Base-by-base conservation (phyloP, 2,113 vertebrate genomes). In the Brachyhypopomus gauderio region DNA sequence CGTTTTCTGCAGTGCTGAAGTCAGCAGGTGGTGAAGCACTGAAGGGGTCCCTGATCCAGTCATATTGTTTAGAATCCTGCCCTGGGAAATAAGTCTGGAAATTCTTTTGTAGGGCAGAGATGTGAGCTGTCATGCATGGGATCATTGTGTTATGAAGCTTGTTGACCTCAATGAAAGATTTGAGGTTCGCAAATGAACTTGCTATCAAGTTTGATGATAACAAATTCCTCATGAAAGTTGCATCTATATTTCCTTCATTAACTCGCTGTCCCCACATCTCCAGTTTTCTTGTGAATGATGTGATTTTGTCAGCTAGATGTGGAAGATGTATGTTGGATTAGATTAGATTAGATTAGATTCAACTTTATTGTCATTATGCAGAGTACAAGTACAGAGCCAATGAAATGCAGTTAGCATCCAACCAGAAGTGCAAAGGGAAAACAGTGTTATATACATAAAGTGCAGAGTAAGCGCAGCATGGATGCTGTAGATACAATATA, bases 1-100 rank as follows among this genome's bases (percentile, higher is more conserved):
- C 79, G 75, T 86, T 62, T 20, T 84, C 81, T 30, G 71, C 75
- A 75, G 74, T 58, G 72, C 67, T 78, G 69, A 84, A 81, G 34
- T 70, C 48, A 19, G 36, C 82, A 75, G 82, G 45, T 83, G 78
- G 27, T 64, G 58, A 7, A 59, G 73, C 66, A 80, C 19, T 81
- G 72, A 79, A 84, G 19, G 76, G 66, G 36, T 84, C 75, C 41
- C 27, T 3, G 23, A 86, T 62, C 64, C 73, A 82, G 71, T 82
- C 72, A 48, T 75, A 75, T 19, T 75, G 27, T n/a, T 23, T 34
- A 69, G 48, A 16, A n/a, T 70, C 38, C 25, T 81, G 23, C 41
- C 27, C 14, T 66, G 78, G 70, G 9, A 80, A 74, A 58, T 74
- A 64, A 11, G 30, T 74, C 30, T 34, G 16, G 23, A 80, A 74